Evolutionary conservation across 2,113 vertebrate species (phyloP).

Genomic region (Hippocampus mohnikei): DNA sequence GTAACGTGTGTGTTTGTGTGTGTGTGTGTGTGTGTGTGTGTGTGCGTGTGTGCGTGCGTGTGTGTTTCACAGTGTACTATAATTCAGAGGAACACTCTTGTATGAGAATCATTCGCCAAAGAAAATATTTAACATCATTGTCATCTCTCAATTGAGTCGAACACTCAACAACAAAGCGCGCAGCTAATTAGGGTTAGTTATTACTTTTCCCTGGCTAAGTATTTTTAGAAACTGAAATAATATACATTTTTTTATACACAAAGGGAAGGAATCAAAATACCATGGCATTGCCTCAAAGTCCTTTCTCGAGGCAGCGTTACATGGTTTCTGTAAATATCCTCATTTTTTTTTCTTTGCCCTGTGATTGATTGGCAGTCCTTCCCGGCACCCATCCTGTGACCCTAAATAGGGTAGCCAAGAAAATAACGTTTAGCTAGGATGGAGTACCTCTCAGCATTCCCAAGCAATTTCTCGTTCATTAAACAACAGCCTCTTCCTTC

Average conservation of each 20-base stretch:
- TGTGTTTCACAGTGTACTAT: constrained; percentile 17
- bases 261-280: neutral
- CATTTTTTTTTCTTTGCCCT: neutral
- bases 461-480: constrained; percentile 20
- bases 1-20: constrained; percentile 16
- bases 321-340: neutral
- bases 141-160: neutral
- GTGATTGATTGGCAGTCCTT: neutral
- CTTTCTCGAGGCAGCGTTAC: neutral
- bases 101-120: neutral
- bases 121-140: neutral
- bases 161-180: neutral
- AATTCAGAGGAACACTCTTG: constrained; percentile 24
- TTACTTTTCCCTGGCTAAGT: neutral
- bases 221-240: neutral
- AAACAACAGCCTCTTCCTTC: constrained; percentile 4
- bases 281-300: neutral
- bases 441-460: neutral
- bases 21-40: constrained; percentile 22
- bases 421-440: neutral
- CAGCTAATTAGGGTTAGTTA: neutral
- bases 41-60: constrained; percentile 14
- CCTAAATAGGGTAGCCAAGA: neutral
- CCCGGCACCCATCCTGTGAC: neutral
- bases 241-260: neutral